Evolutionary conservation across 2,113 vertebrate species (phyloP), one percentile per base, ranked within the genome.

Genomic region (Crypturellus undulatus): DNA sequence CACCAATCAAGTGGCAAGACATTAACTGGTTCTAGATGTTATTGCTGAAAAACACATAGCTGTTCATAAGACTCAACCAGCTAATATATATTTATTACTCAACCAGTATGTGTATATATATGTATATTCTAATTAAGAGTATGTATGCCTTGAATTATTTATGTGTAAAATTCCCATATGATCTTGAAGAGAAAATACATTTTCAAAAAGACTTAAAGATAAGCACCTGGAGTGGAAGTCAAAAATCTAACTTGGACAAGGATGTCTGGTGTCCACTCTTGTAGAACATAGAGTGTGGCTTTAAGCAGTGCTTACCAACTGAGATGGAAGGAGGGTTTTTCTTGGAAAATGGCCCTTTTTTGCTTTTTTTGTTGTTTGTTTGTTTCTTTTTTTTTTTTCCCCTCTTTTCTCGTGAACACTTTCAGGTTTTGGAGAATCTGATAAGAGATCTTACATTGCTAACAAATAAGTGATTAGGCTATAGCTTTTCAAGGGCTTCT

Each of bases 191-290:
- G 58, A 69, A 83, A 8, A 4, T 3, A 9, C 3, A 0, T 83
- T 83, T 83, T 78, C 38, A 59, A 32, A 70, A 67, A 47, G 24
- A 34, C 49, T 77, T 32, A 45, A 28, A 36, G 54, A 11, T 36
- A n/a, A 32, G 9, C 10, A 10, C 12, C 51, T 56, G 32, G 1
- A 67, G 3, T 36, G 9, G 8, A 36, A 77, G 64, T 30, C 79
- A n/a, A 75, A 6, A 86, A 51, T 60, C 34, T 6, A 28, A 20
- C 43, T 58, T 49, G 32, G 26, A 5, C 45, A 15, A 8, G 36
- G 76, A 54, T 3, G 2, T 1, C 13, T 69, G 12, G 32, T 0
- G 0, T 72, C 40, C 18, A 4, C 0, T 0, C 22, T 38, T 60
- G 65, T 24, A 30, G 40, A 42, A 26, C 6, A 4, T 5, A 12